Conservation (phyloP, 2,113 vertebrate species). For the Daboia siamensis region DNA sequence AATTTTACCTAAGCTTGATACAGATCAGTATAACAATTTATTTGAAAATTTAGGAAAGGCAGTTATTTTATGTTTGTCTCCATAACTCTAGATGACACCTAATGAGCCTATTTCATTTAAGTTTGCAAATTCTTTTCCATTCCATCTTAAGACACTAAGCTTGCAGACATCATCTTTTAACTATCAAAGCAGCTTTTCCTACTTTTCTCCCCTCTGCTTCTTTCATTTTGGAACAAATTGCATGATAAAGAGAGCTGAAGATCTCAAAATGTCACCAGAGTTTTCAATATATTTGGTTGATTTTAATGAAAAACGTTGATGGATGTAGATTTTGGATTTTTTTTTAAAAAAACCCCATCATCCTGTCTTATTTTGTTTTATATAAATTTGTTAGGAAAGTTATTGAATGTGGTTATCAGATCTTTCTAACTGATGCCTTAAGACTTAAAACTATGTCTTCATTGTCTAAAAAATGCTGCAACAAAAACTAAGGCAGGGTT, state of each 20-base stretch:
- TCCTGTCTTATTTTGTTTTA: not conserved
- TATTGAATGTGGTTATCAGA: not conserved
- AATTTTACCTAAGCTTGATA: not conserved
- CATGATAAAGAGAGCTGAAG: not conserved
- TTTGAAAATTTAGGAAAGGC: not conserved
- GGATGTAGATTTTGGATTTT: not conserved
- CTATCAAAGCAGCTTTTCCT: not conserved
- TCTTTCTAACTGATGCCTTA: constrained; percentile 21
- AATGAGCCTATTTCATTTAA: not conserved
- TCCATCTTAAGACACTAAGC: not conserved
- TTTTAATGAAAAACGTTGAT: not conserved
- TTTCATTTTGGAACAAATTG: not conserved
- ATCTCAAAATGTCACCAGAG: not conserved
- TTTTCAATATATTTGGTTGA: not conserved
- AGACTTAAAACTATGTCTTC: constrained; percentile 14
- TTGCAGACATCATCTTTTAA: not conserved
- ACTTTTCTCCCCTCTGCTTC: not conserved
- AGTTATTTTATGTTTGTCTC: not conserved
- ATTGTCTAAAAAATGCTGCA: constrained; percentile 18
- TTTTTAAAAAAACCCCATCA: not conserved
- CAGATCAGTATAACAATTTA: not conserved
- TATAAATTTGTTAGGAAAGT: not conserved
- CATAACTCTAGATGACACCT: not conserved
- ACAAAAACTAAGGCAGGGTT: not conserved
- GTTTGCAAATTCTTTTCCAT: not conserved